Base-by-base conservation (phyloP, 2,797 vertebrate species). In the Valencia hispanica region DNA sequence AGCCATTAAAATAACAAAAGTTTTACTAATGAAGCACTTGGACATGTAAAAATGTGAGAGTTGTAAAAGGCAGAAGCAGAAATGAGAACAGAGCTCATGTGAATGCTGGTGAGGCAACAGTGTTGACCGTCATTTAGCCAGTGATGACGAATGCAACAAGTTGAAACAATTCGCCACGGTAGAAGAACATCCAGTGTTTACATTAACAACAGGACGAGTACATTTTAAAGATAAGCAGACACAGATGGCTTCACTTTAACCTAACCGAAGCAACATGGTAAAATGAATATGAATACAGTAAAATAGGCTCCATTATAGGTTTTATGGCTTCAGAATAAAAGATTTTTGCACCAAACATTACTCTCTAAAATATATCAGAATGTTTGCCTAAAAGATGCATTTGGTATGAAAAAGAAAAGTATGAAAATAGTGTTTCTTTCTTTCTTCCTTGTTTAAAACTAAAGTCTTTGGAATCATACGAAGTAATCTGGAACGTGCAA, bases 301-400 rank as follows among this genome's bases (percentile, higher is more conserved):
- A 79, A 51, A 72, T 2, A 81, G 51, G 74, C 89, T 90, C 81
- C 87, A 90, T 80, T 79, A 79, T 15, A 86, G 87, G 87, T 85
- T 88, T 53, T 81, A 93, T 90, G 88, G 92, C 90, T 91, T 90
- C 77, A 86, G 84, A 83, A 80, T 74, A 41, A 79, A 86, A 25
- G 50, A 84, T 80, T 71, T 45, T 22, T 79, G 74, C 68, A 70
- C 47, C 86, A 89, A 91, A 90, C 80, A 89, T 87, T 80, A 74
- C 69, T 74, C 75, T 69, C 30, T 12, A 18, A 63, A 17, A 30
- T 65, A 63, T 17, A 34, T 2, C 79, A 83, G 53, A 81, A 87
- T 89, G 61, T 90, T 89, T 91, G 85, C 47, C 72, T 65, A 20
- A 75, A 76, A 77, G 30, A 87, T 72, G 76, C 65, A 78, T 88